Evolutionary conservation across 2,113 vertebrate genomes (phyloP), one percentile per base, ranked within the genome.

Genomic region (Xiphophorus hellerii): DNA sequence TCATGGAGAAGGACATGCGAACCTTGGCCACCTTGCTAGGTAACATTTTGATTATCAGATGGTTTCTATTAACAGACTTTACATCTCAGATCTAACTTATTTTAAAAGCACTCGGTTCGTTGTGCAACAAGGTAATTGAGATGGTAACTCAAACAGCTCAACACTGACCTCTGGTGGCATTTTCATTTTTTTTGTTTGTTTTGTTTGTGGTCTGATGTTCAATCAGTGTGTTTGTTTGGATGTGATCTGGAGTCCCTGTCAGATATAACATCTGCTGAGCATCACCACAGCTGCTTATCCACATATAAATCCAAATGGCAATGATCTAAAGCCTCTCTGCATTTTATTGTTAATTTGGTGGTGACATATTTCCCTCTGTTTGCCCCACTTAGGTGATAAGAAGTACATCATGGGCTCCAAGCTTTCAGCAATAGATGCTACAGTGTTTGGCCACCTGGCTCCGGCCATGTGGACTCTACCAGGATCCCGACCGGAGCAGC

Each of bases 1-100:
- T 98, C 90, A 99, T 99, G 97, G 97, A 99, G 94, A 99, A 97
- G 91, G 98, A 99, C 94, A 97, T 99, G 98, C 93, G 97, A 69
- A 97, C 97, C 0, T 94, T 99, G 51, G 97, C 98, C 14, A 95
- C 96, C 37, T 93, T 99, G 27, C 88, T 99, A 83, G 98, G 98
- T 99, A 93, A 71, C 2, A 15, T 14, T 27, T 6, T 69, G 12
- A 9, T 73, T n/a, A 29, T 15, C 27, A 29, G 25, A 20, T 62
- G 13, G 15, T 17, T n/a, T 58, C 51, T 25, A 3, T 9, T 25
- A 54, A 54, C 6, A 15, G 22, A 54, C 61, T 61, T 62, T 27
- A 62, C 29, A 17, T 62, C 3, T 28, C 12, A 25, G 51, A 31
- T 14, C 29, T 30, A 2, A 30, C 29, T 17, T 29, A 14, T 17